Evolutionary conservation across 2,888 invertebrate genomes (phyloP).

Genomic region (Neocrepidodera transversa): DNA sequence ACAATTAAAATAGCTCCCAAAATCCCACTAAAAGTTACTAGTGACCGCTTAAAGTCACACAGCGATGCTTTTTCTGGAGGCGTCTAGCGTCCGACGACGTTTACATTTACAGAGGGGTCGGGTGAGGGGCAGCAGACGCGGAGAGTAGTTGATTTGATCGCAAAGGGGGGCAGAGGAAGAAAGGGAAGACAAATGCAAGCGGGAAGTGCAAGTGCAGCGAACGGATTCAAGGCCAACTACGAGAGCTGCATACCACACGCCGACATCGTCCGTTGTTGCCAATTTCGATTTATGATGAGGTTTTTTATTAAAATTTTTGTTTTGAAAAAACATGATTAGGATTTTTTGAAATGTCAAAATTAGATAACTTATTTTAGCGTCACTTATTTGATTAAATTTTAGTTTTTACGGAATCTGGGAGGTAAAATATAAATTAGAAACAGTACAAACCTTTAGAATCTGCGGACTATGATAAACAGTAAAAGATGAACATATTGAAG

Average conservation of each 20-base stretch:
- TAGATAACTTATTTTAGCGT: too few species aligned
- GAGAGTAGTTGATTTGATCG: constrained; percentile 15
- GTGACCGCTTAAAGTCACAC: constrained; percentile 6
- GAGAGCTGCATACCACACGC: constrained; percentile 40
- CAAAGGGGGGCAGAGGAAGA: constrained; percentile 37
- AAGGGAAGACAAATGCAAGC: constrained; percentile 45
- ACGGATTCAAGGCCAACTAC: constrained; percentile 59
- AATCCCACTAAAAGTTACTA: not conserved
- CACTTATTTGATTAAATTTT: too few species aligned
- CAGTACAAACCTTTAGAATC: too few species aligned
- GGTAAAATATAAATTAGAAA: too few species aligned
- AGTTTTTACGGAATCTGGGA: too few species aligned
- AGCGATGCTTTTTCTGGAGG: constrained; percentile 20
- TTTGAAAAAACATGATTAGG: too few species aligned
- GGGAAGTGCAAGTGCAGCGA: constrained; percentile 63
- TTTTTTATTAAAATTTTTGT: constrained; percentile 11
- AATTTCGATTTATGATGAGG: too few species aligned
- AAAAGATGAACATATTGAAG: too few species aligned
- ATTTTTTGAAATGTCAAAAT: too few species aligned
- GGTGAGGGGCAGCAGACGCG: constrained; percentile 17
- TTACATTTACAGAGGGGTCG: too few species aligned
- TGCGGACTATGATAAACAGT: too few species aligned
- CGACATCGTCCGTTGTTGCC: constrained; percentile 7
- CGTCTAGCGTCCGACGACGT: constrained; percentile 10
- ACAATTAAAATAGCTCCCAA: too few species aligned